phyloP scores from a whole-genome alignment of 2,113 vertebrate species.

The Pterocles burchelli region DNA sequence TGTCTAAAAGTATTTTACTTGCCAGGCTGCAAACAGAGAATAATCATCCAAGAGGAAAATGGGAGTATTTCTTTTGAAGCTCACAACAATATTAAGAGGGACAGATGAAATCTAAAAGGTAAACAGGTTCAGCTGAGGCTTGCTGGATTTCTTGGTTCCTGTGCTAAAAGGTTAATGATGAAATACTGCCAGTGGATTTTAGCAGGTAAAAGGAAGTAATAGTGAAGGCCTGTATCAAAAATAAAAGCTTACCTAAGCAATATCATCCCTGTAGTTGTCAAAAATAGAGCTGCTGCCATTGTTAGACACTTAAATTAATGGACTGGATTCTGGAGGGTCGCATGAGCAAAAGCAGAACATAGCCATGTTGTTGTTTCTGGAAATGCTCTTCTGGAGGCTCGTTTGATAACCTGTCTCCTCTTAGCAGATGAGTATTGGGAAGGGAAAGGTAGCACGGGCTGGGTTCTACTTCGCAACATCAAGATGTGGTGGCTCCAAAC shows the following conservation, averaged over 20 bases:
- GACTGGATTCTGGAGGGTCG: background rate
- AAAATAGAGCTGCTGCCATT: background rate
- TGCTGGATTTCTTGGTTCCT: background rate
- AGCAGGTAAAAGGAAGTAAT: background rate
- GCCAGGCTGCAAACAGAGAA: background rate
- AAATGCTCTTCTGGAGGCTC: background rate
- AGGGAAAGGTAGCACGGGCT: background rate
- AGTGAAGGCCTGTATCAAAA: background rate
- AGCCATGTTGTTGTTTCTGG: background rate
- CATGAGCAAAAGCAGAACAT: background rate
- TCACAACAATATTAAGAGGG: background rate
- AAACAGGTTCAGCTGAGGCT: slow-evolving; percentile 3
- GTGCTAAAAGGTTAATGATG: background rate
- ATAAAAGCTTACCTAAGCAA: background rate
- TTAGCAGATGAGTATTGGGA: background rate
- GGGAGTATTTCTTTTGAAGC: background rate
- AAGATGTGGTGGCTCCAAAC: background rate
- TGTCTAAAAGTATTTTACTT: background rate
- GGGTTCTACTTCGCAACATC: background rate
- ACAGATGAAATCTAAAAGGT: slow-evolving; percentile 15
- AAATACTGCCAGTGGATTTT: background rate
- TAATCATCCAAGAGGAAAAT: background rate
- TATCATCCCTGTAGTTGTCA: background rate
- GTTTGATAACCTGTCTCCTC: background rate
- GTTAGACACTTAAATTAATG: background rate